phyloP scores from a whole-genome alignment of 2,113 vertebrate species.

The Lampris incognitus region DNA sequence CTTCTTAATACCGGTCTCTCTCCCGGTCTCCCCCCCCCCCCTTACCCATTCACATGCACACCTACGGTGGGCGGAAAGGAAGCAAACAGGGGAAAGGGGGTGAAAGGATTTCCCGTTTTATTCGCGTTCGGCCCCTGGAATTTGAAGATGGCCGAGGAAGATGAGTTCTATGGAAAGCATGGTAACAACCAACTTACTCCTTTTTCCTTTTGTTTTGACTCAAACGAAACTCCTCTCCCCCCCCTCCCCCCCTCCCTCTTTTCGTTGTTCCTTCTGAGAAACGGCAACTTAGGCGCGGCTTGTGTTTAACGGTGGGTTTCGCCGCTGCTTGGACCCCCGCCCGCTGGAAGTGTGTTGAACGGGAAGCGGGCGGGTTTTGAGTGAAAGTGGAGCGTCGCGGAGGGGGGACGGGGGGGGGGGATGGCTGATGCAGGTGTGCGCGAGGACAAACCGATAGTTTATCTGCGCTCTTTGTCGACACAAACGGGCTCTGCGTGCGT shows the following conservation, averaged over 20 bases:
- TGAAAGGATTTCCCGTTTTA: not conserved
- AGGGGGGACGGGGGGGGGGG: slow-evolving; percentile 6
- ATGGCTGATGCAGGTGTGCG: slow-evolving; percentile 54
- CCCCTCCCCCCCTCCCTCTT: too few species aligned
- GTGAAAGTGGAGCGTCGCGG: slow-evolving; percentile 24
- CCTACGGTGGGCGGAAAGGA: slow-evolving; percentile 5
- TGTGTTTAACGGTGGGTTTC: too few species aligned
- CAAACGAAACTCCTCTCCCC: not conserved
- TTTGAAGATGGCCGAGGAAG: slow-evolving; percentile 65
- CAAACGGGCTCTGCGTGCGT: not conserved
- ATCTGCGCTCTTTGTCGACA: slow-evolving; percentile 24
- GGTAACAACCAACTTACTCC: slow-evolving; percentile 53
- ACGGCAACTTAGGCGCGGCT: not conserved
- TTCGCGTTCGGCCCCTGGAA: slow-evolving; percentile 19
- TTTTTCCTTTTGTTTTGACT: not conserved
- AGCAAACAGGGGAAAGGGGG: not conserved
- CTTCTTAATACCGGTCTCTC: slow-evolving; percentile 11
- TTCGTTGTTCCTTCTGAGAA: not conserved
- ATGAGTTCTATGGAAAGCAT: slow-evolving; percentile 64
- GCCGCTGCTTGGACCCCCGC: too few species aligned
- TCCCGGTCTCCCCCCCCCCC: not conserved
- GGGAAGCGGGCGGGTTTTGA: not conserved
- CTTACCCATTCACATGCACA: slow-evolving; percentile 2
- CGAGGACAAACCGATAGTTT: not conserved
- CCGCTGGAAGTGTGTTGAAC: not conserved